Evolutionary conservation across 2,888 invertebrate species (phyloP).

Genomic region (Dinocampus coccinellae): DNA sequence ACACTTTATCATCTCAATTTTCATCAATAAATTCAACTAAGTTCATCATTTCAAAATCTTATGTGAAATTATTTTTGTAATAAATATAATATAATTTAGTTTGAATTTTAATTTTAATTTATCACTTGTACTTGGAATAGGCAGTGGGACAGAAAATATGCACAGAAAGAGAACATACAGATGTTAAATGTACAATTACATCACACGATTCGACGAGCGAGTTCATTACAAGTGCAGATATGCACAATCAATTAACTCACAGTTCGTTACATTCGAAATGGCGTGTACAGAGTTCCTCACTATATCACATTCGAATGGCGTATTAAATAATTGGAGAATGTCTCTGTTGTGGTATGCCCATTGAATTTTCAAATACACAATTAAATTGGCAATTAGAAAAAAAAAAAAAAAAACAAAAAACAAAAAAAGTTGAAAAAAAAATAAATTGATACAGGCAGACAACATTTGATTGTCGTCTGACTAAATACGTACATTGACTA

Average conservation of each 20-base stretch:
- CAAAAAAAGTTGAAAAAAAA: too few species aligned
- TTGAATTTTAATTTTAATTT: neutral
- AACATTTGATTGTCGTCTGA: neutral
- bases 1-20: neutral
- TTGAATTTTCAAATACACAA: neutral
- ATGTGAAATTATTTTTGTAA: neutral
- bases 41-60: neutral
- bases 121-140: neutral
- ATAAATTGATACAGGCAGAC: neutral
- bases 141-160: neutral
- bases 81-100: neutral
- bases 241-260: slow-evolving; percentile 20
- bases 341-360: neutral
- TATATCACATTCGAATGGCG: slow-evolving; percentile 7
- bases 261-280: slow-evolving; percentile 16
- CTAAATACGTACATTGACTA: neutral
- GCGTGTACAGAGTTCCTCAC: neutral
- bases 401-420: too few species aligned
- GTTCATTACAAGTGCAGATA: slow-evolving; percentile 26
- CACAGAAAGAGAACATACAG: neutral
- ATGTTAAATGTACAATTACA: slow-evolving; percentile 10
- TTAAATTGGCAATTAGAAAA: neutral
- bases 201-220: slow-evolving; percentile 10
- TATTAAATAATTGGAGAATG: slow-evolving; percentile 6
- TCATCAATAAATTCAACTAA: neutral